Base-by-base conservation (phyloP, 2,888 invertebrate species). In the Drosophila aldrichi region DNA sequence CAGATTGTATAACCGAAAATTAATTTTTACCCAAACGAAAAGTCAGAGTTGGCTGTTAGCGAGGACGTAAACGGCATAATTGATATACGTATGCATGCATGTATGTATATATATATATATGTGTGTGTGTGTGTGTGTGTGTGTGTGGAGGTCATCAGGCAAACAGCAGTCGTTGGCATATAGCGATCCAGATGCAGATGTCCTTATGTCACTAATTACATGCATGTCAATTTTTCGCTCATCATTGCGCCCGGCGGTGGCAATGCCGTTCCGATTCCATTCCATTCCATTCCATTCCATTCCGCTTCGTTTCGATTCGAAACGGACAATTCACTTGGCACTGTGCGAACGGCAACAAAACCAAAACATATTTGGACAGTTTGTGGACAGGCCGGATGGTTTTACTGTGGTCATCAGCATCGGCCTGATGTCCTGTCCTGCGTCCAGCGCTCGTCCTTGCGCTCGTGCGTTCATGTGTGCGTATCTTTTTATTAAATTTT, bases 171-270 rank as follows among this genome's bases (percentile, higher is more conserved):
- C 58, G 44, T 25, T 56, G 60, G 14, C 41, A 48, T 55, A 36
- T 29, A 16, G 41, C 40, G n/a, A 71, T 73, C 48, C 55, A 55
- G 72, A 63, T 40, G 60, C 29, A 63, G 67, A 62, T 64, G 79
- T 81, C 88, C 88, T 79, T 82, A 76, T 89, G 89, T 74, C 76
- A 90, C 85, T 86, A 86, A 86, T 86, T 86, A 86, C 85, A 90
- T 90, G 90, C 81, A 89, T 86, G 85, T 89, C 89, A 89, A 86
- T 87, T 86, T 89, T 89, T 89, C 85, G 74, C 82, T 82, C 90
- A 88, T 86, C 90, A 88, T 77, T 79, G 88, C 64, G 65, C 57
- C 67, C 18, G 83, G 18, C 22, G 73, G 61, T 73, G 72, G 74
- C 74, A 49, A 49, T 67, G 36, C 43, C 56, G 73, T 41, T 34